Evolutionary conservation across 2,797 vertebrate genomes (phyloP), one percentile per base, ranked within the genome.

Genomic region (Valencia hispanica): DNA sequence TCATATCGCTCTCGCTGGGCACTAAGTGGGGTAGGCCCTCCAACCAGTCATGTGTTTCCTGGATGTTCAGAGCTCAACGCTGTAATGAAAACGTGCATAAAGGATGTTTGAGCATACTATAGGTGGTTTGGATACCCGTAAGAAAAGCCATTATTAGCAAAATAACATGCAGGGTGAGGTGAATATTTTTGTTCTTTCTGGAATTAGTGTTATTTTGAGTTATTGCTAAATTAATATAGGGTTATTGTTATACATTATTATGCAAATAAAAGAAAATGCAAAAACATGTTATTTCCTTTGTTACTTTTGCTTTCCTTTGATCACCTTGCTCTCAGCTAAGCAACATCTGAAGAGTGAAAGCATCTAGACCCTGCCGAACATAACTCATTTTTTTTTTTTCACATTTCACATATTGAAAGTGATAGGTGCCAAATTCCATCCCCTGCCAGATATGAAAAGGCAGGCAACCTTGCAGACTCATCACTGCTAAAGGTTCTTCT

Each of bases 371-470:
- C 51, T 79, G 78, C 83, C 86, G 72, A 74, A 72, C 71, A 34
- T 55, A 39, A 68, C 70, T 73, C 32, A n/a, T n/a, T n/a, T n/a
- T n/a, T n/a, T n/a, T n/a, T 48, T 73, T 77, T 77, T 79, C 50
- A 45, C 61, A 22, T 36, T 59, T 73, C 53, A 72, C 74, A 77
- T 36, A 53, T 74, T 74, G 77, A 70, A 79, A 82, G 73, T 70
- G 68, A 68, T 59, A 70, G 20, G 72, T 69, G 81, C 70, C 74
- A 80, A 81, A 88, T 73, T 75, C 73, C 65, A 72, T 68, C 66
- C 75, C 73, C 76, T 88, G 86, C 81, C 82, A 82, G 43, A 83
- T 72, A 70, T 83, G 30, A 85, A 83, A 85, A 87, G 73, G 86
- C 81, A 70, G 71, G 73, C 69, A 88, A 66, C 30, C 81, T 55